These are phyloP conservation scores for Drosophila anceps DNA, from an alignment of 2,888 invertebrate genomes.

Conservation along the genomic window DNA sequence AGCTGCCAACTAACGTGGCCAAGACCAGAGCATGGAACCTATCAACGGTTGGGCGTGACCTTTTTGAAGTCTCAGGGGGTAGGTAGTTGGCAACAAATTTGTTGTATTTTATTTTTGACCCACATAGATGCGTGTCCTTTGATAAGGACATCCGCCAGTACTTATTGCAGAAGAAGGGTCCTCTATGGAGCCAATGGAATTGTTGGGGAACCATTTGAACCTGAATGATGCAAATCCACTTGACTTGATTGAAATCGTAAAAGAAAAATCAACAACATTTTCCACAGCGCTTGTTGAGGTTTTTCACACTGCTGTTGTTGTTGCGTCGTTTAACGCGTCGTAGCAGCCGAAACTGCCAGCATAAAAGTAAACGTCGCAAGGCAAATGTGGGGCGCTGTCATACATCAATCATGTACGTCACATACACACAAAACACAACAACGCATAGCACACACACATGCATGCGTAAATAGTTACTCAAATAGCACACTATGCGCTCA, in stretches of 20 bases:
- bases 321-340: slow-evolving; percentile 14
- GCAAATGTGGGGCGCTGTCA: slow-evolving; percentile 38
- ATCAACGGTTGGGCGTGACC: slow-evolving; percentile 18
- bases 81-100: slow-evolving; percentile 5
- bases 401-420: slow-evolving; percentile 66
- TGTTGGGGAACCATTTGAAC: slow-evolving; percentile 53
- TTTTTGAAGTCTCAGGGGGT: slow-evolving; percentile 6
- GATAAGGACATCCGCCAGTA: slow-evolving; percentile 40
- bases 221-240: slow-evolving; percentile 73
- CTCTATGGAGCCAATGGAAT: slow-evolving; percentile 36
- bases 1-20: slow-evolving; percentile 34
- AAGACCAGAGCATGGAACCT: slow-evolving; percentile 37
- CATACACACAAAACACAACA: neutral
- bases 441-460: slow-evolving; percentile 17
- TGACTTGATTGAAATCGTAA: slow-evolving; percentile 80
- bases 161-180: slow-evolving; percentile 2
- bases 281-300: slow-evolving; percentile 25
- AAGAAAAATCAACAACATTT: slow-evolving; percentile 58
- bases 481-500: slow-evolving; percentile 14
- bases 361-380: slow-evolving; percentile 63
- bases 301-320: slow-evolving; percentile 10
- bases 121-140: slow-evolving; percentile 54
- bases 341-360: slow-evolving; percentile 51
- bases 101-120: slow-evolving; percentile 42
- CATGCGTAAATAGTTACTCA: slow-evolving; percentile 48